phyloP scores from a whole-genome alignment of 2,888 invertebrate species.

The Oligia latruncula region DNA sequence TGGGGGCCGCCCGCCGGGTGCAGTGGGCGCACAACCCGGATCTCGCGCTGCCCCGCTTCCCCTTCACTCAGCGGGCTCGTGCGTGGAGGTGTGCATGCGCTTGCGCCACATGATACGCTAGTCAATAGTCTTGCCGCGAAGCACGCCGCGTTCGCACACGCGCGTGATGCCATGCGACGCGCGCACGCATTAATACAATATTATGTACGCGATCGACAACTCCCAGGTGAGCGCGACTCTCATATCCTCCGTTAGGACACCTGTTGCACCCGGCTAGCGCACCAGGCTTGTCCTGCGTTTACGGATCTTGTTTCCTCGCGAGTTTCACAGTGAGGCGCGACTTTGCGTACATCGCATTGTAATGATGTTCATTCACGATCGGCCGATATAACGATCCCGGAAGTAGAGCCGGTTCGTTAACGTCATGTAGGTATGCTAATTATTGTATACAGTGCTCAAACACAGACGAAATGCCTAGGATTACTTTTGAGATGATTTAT shows the following conservation, averaged over 20 bases:
- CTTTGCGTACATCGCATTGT: constrained; percentile 78
- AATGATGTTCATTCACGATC: constrained; percentile 85
- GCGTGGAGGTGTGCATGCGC: constrained; percentile 82
- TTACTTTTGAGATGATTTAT: constrained; percentile 60
- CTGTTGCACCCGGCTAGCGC: constrained; percentile 60
- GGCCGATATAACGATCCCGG: constrained; percentile 87
- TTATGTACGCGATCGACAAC: constrained; percentile 89
- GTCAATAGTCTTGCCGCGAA: constrained; percentile 85
- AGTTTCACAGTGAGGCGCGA: constrained; percentile 74
- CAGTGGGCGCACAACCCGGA: constrained; percentile 89
- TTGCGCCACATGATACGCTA: constrained; percentile 70
- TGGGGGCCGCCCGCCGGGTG: constrained; percentile 84
- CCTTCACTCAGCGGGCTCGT: constrained; percentile 87
- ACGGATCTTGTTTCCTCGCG: constrained; percentile 70
- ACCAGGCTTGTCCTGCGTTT: constrained; percentile 62
- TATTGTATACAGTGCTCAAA: constrained; percentile 82
- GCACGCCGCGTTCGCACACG: constrained; percentile 81
- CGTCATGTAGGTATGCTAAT: constrained; percentile 88
- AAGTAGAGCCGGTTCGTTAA: constrained; percentile 88
- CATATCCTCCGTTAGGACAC: constrained; percentile 68
- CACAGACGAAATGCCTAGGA: constrained; percentile 71
- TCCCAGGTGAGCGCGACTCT: constrained; percentile 87
- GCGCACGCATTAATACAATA: constrained; percentile 81
- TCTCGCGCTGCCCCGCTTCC: constrained; percentile 88
- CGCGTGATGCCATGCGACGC: constrained; percentile 81